Percentiles rank a stretch among this genome's conserved stretches.
phyloP scores from a whole-genome alignment of 2,888 invertebrate genomes.

The Acronicta psi region DNA sequence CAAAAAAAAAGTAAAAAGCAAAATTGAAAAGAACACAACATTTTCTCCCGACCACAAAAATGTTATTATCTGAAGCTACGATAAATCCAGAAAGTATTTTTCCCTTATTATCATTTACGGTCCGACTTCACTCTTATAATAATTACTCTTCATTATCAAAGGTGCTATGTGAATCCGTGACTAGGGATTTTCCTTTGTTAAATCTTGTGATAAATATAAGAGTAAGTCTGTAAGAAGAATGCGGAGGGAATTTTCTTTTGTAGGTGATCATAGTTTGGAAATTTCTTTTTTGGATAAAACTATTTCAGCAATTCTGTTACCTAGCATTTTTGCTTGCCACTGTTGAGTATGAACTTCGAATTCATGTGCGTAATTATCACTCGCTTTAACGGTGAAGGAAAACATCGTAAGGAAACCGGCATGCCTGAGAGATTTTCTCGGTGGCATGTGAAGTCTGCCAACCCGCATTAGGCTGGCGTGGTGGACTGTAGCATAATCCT shows the following conservation, averaged over 20 bases:
- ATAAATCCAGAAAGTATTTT: conserved; percentile 49
- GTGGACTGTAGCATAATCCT: no score
- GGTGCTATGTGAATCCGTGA: conserved; percentile 62
- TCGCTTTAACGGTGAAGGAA: no score
- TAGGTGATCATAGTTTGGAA: conserved; percentile 10
- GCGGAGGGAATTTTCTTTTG: conserved; percentile 46
- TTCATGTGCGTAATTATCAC: no score
- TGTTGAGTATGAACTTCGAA: no score
- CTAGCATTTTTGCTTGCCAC: not conserved
- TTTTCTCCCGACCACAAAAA: conserved; percentile 34
- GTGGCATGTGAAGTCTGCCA: no score
- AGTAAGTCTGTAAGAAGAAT: conserved; percentile 63
- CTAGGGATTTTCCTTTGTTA: conserved; percentile 64
- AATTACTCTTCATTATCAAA: conserved; percentile 70
- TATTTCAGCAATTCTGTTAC: not conserved
- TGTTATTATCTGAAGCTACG: conserved; percentile 40
- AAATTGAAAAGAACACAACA: not conserved
- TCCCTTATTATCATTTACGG: conserved; percentile 54
- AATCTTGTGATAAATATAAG: conserved; percentile 65
- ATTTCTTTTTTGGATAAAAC: not conserved
- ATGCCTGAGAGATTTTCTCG: no score
- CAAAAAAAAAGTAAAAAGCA: conserved; percentile 18
- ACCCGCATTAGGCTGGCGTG: no score
- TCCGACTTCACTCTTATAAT: conserved; percentile 60
- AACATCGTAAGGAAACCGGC: no score